These are phyloP conservation scores for Seriola dumerili DNA, from an alignment of 2,113 vertebrate species.

Conservation along the genomic window DNA sequence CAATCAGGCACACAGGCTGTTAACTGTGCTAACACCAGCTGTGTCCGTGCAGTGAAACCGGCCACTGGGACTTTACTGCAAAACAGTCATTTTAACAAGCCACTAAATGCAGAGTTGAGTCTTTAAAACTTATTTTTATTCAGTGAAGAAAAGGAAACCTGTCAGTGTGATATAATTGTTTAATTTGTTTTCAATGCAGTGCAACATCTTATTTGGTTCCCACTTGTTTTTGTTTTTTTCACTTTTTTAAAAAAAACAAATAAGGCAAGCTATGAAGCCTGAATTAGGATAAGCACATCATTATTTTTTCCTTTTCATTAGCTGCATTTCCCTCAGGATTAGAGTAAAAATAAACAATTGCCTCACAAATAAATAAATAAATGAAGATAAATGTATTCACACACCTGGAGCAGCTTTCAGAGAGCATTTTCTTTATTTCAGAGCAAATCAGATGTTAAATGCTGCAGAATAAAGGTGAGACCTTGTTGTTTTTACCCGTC, in stretches of 20 bases:
- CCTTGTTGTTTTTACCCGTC: neutral
- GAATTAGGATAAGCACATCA: conserved; percentile 1
- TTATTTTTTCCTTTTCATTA: neutral
- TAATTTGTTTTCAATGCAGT: conserved; percentile 31
- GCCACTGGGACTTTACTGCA: conserved; percentile 5
- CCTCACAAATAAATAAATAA: neutral
- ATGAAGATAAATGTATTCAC: neutral
- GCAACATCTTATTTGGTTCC: conserved; percentile 21
- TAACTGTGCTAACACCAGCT: conserved; percentile 9
- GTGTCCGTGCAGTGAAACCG: conserved; percentile 6
- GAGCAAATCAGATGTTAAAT: no score
- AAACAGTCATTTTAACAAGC: conserved; percentile 29
- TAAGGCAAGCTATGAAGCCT: neutral
- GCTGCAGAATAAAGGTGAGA: neutral
- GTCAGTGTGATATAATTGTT: conserved; percentile 14
- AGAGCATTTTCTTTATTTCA: neutral
- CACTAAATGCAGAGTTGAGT: conserved; percentile 7
- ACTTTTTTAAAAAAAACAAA: neutral
- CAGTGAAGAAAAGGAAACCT: conserved; percentile 15
- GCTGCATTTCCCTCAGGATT: neutral
- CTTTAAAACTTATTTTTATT: conserved; percentile 20
- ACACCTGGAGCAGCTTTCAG: neutral
- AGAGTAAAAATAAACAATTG: conserved; percentile 27
- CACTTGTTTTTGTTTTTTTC: neutral
- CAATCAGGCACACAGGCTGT: conserved; percentile 35